Evolutionary conservation across 2,888 invertebrate genomes (phyloP), one percentile per base, ranked within the genome.

Genomic region (Nomada fucata): DNA sequence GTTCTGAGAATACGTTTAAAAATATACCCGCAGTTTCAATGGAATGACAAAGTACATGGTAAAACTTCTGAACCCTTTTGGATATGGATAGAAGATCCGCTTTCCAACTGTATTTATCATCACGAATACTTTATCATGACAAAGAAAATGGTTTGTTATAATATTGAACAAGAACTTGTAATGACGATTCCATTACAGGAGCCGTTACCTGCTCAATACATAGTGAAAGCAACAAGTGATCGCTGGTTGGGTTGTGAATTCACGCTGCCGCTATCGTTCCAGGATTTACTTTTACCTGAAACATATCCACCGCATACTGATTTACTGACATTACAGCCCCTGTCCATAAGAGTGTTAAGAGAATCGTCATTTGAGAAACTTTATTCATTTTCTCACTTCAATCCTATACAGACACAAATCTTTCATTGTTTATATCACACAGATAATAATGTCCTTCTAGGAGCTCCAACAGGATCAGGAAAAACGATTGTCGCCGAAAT

Each of bases 401-500:
- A 99, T 94, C 99, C 99, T 0, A 98, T 99, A 86, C 99, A 99
- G 94, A 99, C 99, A 0, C 99, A 99, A 94, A 97, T 99, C 84
- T 99, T 99, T 94, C 98, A 99, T 94, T 97, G 98, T 64, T 94
- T 99, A 9, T 99, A 98, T 94, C 97, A 99, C 92, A 98, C 98
- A 0, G 98, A 99, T 91, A 96, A 96, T 88, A 99, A 99, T 92
- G 97, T 98, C 10, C 94, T 99, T 36, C 94, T 99, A 7, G 99
- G 99, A 0, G 99, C 99, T 0, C 99, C 99, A 0, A 99, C 99
- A 0, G 98, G 98, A 0, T 99, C 99, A 0, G 99, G 99, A 53
- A 99, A 99, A 95, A 99, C 99, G 0, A 98, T 99, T 64, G 98
- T 98, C 0, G 99, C 99, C 0, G 99, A 99, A 94, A 96, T 99